phyloP scores from a whole-genome alignment of 2,113 vertebrate species.

The Herpetotheres cachinnans region DNA sequence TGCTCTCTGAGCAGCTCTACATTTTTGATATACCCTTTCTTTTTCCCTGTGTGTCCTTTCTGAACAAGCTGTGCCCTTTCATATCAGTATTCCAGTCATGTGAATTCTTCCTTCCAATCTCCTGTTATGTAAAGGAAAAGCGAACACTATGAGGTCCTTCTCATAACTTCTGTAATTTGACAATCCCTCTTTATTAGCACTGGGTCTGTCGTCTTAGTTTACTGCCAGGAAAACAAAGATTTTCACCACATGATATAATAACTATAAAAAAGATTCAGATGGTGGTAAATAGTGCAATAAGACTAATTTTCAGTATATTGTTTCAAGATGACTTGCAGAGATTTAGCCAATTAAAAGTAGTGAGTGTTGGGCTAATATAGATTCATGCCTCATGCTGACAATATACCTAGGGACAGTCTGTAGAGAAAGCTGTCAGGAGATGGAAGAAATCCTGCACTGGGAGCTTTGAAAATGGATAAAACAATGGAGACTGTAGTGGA shows the following conservation, averaged over 20 bases:
- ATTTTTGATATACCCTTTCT: background rate
- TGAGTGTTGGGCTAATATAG: background rate
- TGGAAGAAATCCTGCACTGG: background rate
- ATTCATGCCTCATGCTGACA: background rate
- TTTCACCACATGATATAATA: background rate
- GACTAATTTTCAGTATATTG: background rate
- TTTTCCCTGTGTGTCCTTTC: background rate
- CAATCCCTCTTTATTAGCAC: background rate
- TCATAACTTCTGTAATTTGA: background rate
- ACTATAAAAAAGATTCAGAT: background rate
- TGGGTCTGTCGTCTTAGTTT: background rate
- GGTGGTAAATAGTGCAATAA: background rate
- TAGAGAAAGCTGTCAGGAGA: background rate
- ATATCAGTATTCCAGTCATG: background rate
- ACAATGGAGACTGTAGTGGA: background rate
- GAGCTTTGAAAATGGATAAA: background rate
- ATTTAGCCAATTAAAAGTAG: background rate
- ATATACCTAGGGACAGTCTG: background rate
- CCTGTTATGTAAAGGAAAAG: background rate
- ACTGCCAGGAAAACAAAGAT: background rate
- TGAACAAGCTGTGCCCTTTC: background rate
- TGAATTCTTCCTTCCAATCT: background rate
- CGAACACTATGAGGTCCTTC: background rate
- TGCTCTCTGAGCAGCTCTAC: background rate
- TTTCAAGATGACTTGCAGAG: constrained; percentile 2